Evolutionary conservation across 2,797 vertebrate species (phyloP).

Genomic region (Rachycentron canadum): DNA sequence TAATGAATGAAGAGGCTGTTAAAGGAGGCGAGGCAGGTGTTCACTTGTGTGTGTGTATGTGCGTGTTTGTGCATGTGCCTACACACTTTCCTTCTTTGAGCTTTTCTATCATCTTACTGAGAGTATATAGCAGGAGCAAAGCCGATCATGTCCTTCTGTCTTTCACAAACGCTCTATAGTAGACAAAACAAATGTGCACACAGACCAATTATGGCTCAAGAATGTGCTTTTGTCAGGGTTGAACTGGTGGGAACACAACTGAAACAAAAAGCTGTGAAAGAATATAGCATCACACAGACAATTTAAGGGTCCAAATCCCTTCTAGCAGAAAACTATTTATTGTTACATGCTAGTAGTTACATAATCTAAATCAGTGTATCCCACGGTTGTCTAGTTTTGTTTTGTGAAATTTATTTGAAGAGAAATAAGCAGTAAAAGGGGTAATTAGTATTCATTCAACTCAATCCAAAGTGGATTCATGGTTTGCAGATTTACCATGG

Average conservation of each 20-base stretch:
- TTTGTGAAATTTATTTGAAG: neutral
- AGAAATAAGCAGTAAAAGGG: neutral
- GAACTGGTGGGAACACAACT: constrained; percentile 38
- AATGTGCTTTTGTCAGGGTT: constrained; percentile 47
- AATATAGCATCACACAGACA: constrained; percentile 10
- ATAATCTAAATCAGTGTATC: neutral
- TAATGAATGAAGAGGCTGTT: constrained; percentile 85
- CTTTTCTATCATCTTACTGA: constrained; percentile 28
- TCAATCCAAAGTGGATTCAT: neutral
- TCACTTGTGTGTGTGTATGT: constrained; percentile 35
- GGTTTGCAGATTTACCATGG: neutral
- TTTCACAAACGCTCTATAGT: constrained; percentile 39
- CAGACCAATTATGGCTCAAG: constrained; percentile 47
- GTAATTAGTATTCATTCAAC: neutral
- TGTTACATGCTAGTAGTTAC: neutral
- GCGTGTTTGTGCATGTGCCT: neutral
- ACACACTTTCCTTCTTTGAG: constrained; percentile 14
- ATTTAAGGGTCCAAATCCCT: constrained; percentile 1
- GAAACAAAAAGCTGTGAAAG: constrained; percentile 16
- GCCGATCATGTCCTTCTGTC: constrained; percentile 44
- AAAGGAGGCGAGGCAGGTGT: constrained; percentile 77
- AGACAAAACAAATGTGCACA: constrained; percentile 73
- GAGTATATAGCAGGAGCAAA: constrained; percentile 28
- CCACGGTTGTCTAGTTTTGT: neutral
- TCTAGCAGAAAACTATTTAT: constrained; percentile 11